These are phyloP conservation scores for Uria lomvia DNA, from an alignment of 2,113 vertebrate species.

Conservation along the genomic window DNA sequence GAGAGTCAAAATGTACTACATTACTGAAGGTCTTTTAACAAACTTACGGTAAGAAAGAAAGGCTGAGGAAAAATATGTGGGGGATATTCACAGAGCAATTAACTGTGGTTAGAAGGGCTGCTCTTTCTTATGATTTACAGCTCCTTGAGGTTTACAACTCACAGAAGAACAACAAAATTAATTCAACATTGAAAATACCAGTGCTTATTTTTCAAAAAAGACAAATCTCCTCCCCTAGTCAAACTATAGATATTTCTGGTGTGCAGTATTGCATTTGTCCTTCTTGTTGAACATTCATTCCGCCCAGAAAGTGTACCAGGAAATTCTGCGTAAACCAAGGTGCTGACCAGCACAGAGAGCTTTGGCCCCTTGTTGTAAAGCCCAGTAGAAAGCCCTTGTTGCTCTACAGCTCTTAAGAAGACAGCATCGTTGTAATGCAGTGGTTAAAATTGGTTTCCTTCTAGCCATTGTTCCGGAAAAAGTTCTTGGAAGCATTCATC, in stretches of 20 bases:
- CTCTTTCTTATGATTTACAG: not conserved
- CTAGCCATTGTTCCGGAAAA: not conserved
- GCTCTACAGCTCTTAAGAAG: not conserved
- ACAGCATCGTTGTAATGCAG: not conserved
- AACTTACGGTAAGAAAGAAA: not conserved
- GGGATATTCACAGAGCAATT: not conserved
- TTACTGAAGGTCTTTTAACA: not conserved
- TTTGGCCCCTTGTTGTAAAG: not conserved
- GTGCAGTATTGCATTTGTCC: not conserved
- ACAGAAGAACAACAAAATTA: not conserved
- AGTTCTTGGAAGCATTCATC: not conserved
- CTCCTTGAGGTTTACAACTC: not conserved
- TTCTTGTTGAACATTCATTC: not conserved
- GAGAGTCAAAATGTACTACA: not conserved
- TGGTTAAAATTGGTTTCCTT: not conserved
- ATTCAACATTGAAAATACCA: not conserved
- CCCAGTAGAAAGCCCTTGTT: not conserved
- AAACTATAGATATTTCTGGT: not conserved
- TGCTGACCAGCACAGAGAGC: not conserved
- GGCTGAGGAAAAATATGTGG: not conserved
- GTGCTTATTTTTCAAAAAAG: not conserved
- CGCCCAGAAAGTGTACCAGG: not conserved
- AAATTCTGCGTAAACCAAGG: not conserved
- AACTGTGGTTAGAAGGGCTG: not conserved
- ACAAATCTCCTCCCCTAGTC: not conserved